These are phyloP conservation scores for Archips crataeganus DNA, from an alignment of 2,888 invertebrate species.

Conservation along the genomic window DNA sequence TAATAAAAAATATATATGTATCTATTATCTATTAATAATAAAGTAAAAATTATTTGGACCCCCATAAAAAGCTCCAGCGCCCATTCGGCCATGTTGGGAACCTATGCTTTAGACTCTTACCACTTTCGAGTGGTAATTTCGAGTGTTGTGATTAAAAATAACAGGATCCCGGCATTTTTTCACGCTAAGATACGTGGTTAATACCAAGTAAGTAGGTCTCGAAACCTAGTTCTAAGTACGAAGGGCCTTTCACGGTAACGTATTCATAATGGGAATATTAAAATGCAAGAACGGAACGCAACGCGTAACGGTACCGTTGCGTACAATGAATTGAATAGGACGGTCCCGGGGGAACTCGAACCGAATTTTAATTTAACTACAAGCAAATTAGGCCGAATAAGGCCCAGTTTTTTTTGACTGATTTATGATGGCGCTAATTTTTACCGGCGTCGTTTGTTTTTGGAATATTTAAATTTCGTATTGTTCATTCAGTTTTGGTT, in stretches of 20 bases:
- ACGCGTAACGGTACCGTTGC: constrained; percentile 60
- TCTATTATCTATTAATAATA: too few species aligned
- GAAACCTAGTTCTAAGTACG: constrained; percentile 12
- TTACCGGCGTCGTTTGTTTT: neutral
- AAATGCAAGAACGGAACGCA: constrained; percentile 48
- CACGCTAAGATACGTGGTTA: neutral
- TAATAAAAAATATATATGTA: too few species aligned
- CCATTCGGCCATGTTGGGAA: too few species aligned
- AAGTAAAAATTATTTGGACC: too few species aligned
- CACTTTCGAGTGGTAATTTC: too few species aligned
- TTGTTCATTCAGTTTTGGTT: constrained; percentile 15
- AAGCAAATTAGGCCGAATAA: constrained; percentile 13
- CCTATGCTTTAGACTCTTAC: too few species aligned
- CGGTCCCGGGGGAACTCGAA: constrained; percentile 6
- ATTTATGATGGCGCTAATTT: constrained; percentile 19
- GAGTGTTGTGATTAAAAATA: too few species aligned
- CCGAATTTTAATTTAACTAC: constrained; percentile 19
- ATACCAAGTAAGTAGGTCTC: neutral
- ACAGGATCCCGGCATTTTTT: too few species aligned
- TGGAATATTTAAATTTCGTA: constrained; percentile 19
- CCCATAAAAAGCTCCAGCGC: too few species aligned
- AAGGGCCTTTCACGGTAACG: constrained; percentile 12
- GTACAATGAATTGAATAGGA: constrained; percentile 27
- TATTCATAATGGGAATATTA: constrained; percentile 22
- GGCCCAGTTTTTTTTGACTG: constrained; percentile 5